Evolutionary conservation across 2,797 vertebrate species (phyloP).

Genomic region (Cuniculus paca): DNA sequence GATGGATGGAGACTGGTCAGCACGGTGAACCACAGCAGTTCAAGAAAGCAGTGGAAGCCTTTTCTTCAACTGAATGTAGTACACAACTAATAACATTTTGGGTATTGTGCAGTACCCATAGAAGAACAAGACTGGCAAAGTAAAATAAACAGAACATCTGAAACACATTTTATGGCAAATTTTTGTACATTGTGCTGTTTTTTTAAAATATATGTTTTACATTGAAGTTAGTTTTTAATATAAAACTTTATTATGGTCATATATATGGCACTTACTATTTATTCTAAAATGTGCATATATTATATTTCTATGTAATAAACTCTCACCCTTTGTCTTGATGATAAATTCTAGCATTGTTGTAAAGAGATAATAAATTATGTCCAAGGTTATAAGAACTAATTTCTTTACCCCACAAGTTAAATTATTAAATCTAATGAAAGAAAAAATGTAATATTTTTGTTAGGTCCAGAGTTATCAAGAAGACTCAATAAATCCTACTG

Average conservation of each 20-base stretch:
- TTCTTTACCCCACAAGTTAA: not conserved
- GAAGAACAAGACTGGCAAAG: not conserved
- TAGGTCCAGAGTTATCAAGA: not conserved
- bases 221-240: slow-evolving; percentile 43
- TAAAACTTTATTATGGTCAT: slow-evolving; percentile 5
- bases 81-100: slow-evolving; percentile 36
- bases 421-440: slow-evolving; percentile 3
- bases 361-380: not conserved
- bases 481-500: not conserved
- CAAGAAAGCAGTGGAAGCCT: slow-evolving; percentile 61
- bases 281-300: not conserved
- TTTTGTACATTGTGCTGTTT: not conserved
- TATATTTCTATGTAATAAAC: not conserved
- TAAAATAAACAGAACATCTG: not conserved
- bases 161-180: not conserved
- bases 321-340: slow-evolving; percentile 1
- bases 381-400: slow-evolving; percentile 41
- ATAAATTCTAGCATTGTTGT: slow-evolving; percentile 33
- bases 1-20: slow-evolving; percentile 64
- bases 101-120: slow-evolving; percentile 28
- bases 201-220: slow-evolving; percentile 8
- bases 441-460: not conserved
- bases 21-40: slow-evolving; percentile 59
- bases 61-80: slow-evolving; percentile 45
- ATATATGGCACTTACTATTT: not conserved